phyloP scores from a whole-genome alignment of 1,140 invertebrate genomes.

The Cryptotermes secundus region DNA sequence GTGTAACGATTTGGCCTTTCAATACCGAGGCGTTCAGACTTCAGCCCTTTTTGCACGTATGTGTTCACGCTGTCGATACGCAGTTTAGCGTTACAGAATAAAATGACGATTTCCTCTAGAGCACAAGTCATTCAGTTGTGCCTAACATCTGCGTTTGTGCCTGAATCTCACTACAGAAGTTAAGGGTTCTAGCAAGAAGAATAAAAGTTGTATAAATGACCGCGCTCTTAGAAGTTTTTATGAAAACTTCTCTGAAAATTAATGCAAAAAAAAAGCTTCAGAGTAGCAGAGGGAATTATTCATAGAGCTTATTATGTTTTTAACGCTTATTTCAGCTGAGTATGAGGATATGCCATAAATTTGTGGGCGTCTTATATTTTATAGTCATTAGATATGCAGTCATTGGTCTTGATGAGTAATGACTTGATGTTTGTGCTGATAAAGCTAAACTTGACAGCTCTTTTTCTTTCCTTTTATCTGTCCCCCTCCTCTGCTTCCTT shows the following conservation, averaged over 20 bases:
- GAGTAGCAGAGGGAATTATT: not conserved
- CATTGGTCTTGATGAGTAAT: not conserved
- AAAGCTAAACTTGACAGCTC: constrained; percentile 11
- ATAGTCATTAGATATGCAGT: not conserved
- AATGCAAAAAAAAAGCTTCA: not conserved
- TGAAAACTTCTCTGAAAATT: not conserved
- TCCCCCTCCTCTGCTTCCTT: not conserved
- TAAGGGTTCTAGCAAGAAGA: too few species aligned
- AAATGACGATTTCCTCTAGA: too few species aligned
- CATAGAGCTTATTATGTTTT: not conserved
- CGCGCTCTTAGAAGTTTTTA: not conserved
- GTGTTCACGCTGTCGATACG: too few species aligned
- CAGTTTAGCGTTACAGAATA: too few species aligned
- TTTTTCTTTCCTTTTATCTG: not conserved
- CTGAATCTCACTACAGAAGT: too few species aligned
- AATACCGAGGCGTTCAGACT: too few species aligned
- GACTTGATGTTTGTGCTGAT: not conserved
- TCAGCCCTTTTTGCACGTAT: too few species aligned
- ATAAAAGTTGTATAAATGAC: too few species aligned
- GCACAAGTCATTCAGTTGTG: too few species aligned
- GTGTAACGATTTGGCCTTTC: too few species aligned
- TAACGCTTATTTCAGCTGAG: not conserved
- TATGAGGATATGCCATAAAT: not conserved
- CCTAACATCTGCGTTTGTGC: too few species aligned
- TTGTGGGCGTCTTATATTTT: not conserved